These are phyloP conservation scores for Dichetophora obliterata DNA, from an alignment of 2,888 invertebrate genomes.

Conservation along the genomic window DNA sequence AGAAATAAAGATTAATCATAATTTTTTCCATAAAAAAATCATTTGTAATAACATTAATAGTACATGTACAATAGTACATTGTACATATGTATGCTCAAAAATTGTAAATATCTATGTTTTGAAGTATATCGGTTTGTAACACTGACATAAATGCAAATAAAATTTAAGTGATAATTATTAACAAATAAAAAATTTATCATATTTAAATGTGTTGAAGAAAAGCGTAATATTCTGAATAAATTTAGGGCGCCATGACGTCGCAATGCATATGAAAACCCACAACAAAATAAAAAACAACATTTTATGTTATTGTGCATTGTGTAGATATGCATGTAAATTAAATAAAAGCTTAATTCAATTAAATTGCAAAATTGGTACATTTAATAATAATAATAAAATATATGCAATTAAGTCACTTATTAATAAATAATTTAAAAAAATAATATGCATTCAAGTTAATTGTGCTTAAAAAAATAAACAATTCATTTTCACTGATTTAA, in stretches of 20 bases:
- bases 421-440: background rate
- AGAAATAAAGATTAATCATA: too few relatives aligned
- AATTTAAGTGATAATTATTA: background rate
- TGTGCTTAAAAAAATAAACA: too few relatives aligned
- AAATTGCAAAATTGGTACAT: background rate
- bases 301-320: background rate
- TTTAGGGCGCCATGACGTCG: constrained; percentile 24
- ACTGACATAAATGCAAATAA: background rate
- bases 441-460: background rate
- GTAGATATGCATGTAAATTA: constrained; percentile 1
- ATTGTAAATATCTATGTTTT: too few relatives aligned
- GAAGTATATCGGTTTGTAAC: too few relatives aligned
- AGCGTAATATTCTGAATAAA: constrained; percentile 43
- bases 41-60: too few relatives aligned
- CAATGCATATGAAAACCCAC: constrained; percentile 9
- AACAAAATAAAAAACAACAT: constrained; percentile 4
- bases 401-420: background rate
- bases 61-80: too few relatives aligned
- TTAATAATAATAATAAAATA: background rate
- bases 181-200: background rate
- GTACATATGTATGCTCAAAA: too few relatives aligned
- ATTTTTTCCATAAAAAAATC: too few relatives aligned
- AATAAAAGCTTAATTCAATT: background rate
- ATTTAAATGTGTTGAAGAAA: constrained; percentile 21
- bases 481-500: too few relatives aligned